Conservation (phyloP, 2,113 vertebrate species). For the Calyptomena viridis region DNA sequence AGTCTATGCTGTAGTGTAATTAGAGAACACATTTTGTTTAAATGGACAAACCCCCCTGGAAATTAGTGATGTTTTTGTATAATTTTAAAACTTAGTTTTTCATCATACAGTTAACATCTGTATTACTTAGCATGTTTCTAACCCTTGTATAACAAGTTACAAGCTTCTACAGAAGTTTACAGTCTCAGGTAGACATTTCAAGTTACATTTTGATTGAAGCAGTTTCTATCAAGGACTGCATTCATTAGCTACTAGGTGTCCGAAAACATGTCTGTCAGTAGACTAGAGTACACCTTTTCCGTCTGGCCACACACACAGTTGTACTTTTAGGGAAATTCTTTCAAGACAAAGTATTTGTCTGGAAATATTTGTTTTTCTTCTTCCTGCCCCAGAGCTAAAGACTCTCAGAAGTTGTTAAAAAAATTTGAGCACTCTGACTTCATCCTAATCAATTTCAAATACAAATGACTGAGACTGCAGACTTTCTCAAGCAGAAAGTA, state of each 20-base stretch:
- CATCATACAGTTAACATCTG: not conserved
- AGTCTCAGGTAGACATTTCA: not conserved
- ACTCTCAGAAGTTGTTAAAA: slow-evolving; percentile 9
- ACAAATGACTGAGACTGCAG: slow-evolving; percentile 3
- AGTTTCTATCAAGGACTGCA: not conserved
- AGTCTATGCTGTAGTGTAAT: not conserved
- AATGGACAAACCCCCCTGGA: not conserved
- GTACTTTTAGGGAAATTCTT: not conserved
- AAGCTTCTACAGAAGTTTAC: not conserved
- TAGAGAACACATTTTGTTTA: not conserved
- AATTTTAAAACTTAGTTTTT: not conserved
- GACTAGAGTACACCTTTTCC: not conserved
- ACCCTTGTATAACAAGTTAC: not conserved
- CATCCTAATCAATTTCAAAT: slow-evolving; percentile 25
- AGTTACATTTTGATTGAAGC: not conserved
- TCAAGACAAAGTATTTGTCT: slow-evolving; percentile 11
- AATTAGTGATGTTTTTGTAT: not conserved
- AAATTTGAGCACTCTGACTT: not conserved
- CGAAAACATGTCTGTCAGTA: not conserved
- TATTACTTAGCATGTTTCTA: not conserved
- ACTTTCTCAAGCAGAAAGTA: slow-evolving; percentile 43
- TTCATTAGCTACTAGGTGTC: not conserved
- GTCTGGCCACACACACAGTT: not conserved
- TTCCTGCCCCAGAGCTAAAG: not conserved
- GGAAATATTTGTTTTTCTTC: slow-evolving; percentile 18